Percentiles rank a stretch among this genome's conserved stretches.
These are phyloP conservation scores for Loxodonta africana DNA, from an alignment of 2,113 vertebrate genomes.

Conservation along the genomic window DNA sequence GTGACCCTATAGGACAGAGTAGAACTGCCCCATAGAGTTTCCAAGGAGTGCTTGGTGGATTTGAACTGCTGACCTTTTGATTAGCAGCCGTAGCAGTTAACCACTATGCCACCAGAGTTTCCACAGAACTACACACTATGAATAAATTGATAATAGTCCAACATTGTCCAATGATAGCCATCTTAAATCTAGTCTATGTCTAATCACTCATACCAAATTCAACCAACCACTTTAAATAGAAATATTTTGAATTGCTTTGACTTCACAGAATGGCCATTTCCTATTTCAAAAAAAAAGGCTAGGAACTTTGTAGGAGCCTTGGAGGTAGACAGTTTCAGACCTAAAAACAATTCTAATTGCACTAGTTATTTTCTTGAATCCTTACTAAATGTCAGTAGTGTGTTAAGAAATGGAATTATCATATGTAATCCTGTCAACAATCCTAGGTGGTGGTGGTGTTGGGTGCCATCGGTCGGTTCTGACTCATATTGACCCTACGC, in stretches of 20 bases:
- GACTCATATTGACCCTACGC: too few relatives aligned
- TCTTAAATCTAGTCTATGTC: not conserved
- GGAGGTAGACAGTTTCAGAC: not conserved
- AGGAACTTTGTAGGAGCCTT: not conserved
- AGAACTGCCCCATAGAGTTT: too few relatives aligned
- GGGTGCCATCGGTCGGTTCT: too few relatives aligned
- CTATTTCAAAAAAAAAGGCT: not conserved
- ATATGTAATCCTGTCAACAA: conserved; percentile 14
- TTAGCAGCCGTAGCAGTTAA: too few relatives aligned
- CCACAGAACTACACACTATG: not conserved
- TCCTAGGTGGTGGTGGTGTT: not conserved
- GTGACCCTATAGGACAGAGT: too few relatives aligned
- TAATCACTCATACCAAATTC: not conserved
- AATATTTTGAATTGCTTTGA: not conserved
- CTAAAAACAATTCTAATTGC: conserved; percentile 41
- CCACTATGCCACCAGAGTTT: too few relatives aligned
- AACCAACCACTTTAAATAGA: conserved; percentile 1
- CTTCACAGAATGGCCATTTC: not conserved
- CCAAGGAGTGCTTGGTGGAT: too few relatives aligned
- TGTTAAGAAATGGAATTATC: conserved; percentile 3
- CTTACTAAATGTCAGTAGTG: conserved; percentile 33
- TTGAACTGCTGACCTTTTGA: too few relatives aligned
- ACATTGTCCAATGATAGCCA: not conserved
- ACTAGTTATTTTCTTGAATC: conserved; percentile 14
- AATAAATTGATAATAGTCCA: conserved; percentile 7